A percentile compares a stretch with the other conserved stretches of the same genome.
These are phyloP conservation scores for Coregonus clupeaformis DNA, from an alignment of 2,113 vertebrate genomes.

Conservation along the genomic window DNA sequence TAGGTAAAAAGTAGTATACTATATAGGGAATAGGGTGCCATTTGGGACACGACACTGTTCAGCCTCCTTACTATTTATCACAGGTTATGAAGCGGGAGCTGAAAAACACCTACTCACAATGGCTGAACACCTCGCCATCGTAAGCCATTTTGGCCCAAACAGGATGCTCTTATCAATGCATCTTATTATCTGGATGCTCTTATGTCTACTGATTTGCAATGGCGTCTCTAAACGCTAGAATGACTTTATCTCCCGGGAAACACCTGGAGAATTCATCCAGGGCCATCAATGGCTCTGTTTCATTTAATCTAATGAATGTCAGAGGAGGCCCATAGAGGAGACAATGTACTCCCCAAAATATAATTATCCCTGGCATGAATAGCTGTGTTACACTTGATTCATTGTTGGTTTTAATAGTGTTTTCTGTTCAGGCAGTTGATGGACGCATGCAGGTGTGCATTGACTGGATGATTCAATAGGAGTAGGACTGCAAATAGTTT, in stretches of 20 bases:
- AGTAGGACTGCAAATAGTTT: too few species aligned
- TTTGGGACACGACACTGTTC: too few species aligned
- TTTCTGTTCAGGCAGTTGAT: too few species aligned
- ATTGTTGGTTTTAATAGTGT: too few species aligned
- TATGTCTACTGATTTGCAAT: not conserved
- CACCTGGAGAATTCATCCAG: constrained; percentile 18
- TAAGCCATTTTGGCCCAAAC: not conserved
- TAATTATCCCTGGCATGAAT: constrained; percentile 23
- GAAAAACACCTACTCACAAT: not conserved
- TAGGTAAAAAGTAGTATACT: too few species aligned
- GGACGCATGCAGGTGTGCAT: too few species aligned
- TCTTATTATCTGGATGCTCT: not conserved
- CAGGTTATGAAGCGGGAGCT: not conserved
- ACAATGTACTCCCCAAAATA: not conserved
- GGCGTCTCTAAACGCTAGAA: too few species aligned
- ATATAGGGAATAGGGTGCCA: too few species aligned
- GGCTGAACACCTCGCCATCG: not conserved
- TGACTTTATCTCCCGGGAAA: constrained; percentile 14
- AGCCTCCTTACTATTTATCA: too few species aligned
- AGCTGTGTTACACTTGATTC: constrained; percentile 19
- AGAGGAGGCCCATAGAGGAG: not conserved
- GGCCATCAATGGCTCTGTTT: not conserved
- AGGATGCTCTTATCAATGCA: constrained; percentile 14
- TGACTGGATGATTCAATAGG: too few species aligned
- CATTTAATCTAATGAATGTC: not conserved